A percentile compares a stretch with the other conserved stretches of the same genome.
These are phyloP conservation scores for Phyllotis vaccarum DNA, from an alignment of 2,797 vertebrate genomes.

Conservation along the genomic window DNA sequence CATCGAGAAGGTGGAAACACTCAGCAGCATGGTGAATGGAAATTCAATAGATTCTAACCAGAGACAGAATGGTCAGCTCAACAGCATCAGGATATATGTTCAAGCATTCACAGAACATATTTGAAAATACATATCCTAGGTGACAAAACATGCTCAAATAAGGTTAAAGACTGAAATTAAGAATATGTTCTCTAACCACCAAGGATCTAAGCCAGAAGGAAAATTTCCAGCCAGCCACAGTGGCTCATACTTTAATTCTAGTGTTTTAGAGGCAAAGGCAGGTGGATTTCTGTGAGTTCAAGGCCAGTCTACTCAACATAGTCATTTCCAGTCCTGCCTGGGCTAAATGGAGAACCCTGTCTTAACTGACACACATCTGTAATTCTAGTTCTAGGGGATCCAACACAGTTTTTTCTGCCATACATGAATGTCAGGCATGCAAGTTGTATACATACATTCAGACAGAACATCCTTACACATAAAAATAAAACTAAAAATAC, in stretches of 20 bases:
- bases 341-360: not conserved
- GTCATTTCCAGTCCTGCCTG: not conserved
- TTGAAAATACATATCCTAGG: not conserved
- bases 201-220: not conserved
- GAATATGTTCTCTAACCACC: not conserved
- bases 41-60: not conserved
- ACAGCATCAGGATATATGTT: not conserved
- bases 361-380: not conserved
- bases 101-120: not conserved
- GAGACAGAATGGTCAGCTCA: not conserved
- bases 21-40: too few relatives aligned
- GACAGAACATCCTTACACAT: not conserved
- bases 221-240: not conserved
- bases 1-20: too few relatives aligned
- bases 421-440: not conserved
- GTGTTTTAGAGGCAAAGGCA: too few relatives aligned
- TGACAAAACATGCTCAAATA: not conserved
- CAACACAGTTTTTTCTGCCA: not conserved
- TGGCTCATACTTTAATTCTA: not conserved
- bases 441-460: not conserved
- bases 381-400: not conserved
- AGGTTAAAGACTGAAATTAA: too few relatives aligned
- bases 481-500: not conserved
- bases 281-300: too few relatives aligned
- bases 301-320: not conserved